Conservation (phyloP, 2,797 vertebrate species). For the Acipenser ruthenus region DNA sequence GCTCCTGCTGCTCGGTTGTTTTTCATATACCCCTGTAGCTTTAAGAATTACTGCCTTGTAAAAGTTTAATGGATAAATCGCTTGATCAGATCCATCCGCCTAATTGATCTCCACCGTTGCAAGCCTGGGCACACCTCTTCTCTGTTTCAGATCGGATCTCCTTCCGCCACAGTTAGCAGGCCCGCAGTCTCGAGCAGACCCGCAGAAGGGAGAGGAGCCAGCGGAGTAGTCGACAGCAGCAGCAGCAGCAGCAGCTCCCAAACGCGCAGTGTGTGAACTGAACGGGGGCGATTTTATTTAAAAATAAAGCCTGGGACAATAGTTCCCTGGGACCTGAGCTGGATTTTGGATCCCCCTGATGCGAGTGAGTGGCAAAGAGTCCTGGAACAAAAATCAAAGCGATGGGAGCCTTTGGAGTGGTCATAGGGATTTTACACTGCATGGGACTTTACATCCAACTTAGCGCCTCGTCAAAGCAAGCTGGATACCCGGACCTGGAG, state of each 20-base stretch:
- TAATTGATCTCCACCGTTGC: constrained; percentile 36
- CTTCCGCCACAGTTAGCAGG: constrained; percentile 69
- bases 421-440: constrained; percentile 80
- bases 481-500: constrained; percentile 64
- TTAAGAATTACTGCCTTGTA: constrained; percentile 18
- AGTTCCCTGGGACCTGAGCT: constrained; percentile 35
- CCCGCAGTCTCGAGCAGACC: constrained; percentile 51
- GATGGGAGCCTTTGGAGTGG: constrained; percentile 75
- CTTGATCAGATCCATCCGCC: constrained; percentile 61
- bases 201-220: constrained; percentile 31
- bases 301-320: constrained; percentile 17
- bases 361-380: constrained; percentile 46
- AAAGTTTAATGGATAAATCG: constrained; percentile 54
- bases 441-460: constrained; percentile 88
- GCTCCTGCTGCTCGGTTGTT: neutral
- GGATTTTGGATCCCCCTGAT: constrained; percentile 53
- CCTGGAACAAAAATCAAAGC: constrained; percentile 40
- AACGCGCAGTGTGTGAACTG: constrained; percentile 19
- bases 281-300: constrained; percentile 13
- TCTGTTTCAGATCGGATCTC: constrained; percentile 31
- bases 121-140: constrained; percentile 31
- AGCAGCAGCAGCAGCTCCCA: constrained; percentile 31
- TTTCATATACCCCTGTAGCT: constrained; percentile 9
- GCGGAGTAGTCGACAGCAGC: constrained; percentile 29
- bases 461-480: constrained; percentile 65